These are phyloP conservation scores for Morus bassanus DNA, from an alignment of 2,797 vertebrate species.

Conservation along the genomic window DNA sequence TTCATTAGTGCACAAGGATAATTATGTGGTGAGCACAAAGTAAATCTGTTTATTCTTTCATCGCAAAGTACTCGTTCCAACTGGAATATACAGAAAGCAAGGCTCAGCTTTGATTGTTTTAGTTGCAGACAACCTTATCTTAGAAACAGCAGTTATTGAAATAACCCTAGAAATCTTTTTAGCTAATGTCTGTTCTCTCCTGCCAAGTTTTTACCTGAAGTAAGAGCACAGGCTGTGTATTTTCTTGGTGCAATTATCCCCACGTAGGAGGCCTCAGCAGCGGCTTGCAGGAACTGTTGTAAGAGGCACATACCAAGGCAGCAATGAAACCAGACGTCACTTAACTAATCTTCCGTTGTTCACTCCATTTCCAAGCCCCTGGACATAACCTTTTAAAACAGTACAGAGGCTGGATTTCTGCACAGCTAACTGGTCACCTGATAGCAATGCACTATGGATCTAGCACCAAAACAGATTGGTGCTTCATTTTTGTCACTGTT, in stretches of 20 bases:
- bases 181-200: neutral
- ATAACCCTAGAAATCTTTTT: neutral
- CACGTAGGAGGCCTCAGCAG: neutral
- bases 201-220: constrained; percentile 25
- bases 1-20: neutral
- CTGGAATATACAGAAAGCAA: neutral
- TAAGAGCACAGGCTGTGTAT: neutral
- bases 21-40: neutral
- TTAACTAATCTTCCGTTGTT: neutral
- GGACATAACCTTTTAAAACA: neutral
- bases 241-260: neutral
- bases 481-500: neutral
- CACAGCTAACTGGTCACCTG: neutral
- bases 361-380: neutral
- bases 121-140: neutral
- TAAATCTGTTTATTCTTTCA: neutral
- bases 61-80: neutral
- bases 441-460: neutral
- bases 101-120: neutral
- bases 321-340: neutral
- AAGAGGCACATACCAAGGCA: neutral
- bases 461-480: neutral
- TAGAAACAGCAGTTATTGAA: neutral
- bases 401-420: neutral
- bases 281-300: neutral